phyloP scores from a whole-genome alignment of 2,797 vertebrate genomes.

The Oceanodroma leucorhoa region DNA sequence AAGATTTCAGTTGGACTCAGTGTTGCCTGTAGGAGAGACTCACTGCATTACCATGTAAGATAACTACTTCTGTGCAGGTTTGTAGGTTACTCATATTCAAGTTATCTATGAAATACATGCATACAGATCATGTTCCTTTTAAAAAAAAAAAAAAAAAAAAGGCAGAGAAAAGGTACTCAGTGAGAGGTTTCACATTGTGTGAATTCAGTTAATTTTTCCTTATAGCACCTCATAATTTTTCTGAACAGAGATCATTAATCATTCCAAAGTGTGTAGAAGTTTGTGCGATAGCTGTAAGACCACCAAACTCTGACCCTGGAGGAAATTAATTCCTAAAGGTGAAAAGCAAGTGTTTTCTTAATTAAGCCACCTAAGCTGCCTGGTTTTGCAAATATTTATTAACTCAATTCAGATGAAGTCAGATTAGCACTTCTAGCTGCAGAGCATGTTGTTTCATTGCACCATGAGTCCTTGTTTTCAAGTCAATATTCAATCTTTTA shows the following conservation, averaged over 20 bases:
- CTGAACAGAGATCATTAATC: conserved; percentile 67
- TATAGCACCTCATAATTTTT: conserved; percentile 72
- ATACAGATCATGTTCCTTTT: not conserved
- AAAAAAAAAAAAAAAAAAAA: not conserved
- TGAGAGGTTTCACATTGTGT: conserved; percentile 50
- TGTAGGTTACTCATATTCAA: not conserved
- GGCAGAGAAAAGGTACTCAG: not conserved
- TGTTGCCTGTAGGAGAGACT: not conserved
- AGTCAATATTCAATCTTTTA: conserved; percentile 45
- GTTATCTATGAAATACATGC: not conserved
- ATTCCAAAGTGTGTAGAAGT: conserved; percentile 51
- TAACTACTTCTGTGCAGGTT: not conserved
- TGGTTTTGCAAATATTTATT: conserved; percentile 58
- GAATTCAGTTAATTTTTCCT: conserved; percentile 62
- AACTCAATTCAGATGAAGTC: conserved; percentile 54
- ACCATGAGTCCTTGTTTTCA: conserved; percentile 2
- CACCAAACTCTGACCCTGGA: conserved; percentile 65
- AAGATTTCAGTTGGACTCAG: not conserved
- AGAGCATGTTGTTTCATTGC: conserved; percentile 35
- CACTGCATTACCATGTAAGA: not conserved
- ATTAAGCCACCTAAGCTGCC: conserved; percentile 71
- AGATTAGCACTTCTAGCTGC: conserved; percentile 54
- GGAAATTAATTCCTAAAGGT: conserved; percentile 72
- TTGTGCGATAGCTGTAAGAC: conserved; percentile 63
- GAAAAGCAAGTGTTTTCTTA: conserved; percentile 74